Base-by-base conservation (phyloP, 2,797 vertebrate genomes). In the Gymnothorax reevesii region DNA sequence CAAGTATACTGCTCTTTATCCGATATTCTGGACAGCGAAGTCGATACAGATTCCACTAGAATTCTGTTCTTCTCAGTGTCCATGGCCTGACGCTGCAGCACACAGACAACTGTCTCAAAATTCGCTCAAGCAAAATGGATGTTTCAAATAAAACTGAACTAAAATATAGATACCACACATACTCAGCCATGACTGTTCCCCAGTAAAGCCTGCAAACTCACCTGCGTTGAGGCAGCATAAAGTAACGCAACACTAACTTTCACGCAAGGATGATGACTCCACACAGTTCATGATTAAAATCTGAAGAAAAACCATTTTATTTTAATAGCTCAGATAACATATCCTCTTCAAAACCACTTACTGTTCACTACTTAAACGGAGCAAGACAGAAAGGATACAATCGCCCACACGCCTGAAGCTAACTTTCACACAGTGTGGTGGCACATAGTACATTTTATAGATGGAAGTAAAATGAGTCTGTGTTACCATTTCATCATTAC, bases 401-500 rank as follows among this genome's bases (percentile, higher is more conserved):
- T 13, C 54, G 0, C 22, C 80, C 54, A 3, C 52, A 22, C 12
- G 25, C n/a, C 55, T 55, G 60, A 60, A 79, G 27, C 8, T 86
- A 85, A 27, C 0, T 86, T 1, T 33, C 22, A 20, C 57, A 82
- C 17, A 83, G 6, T 57, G 8, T 33, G 3, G 33, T n/a, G 75
- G n/a, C 12, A 27, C 25, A 25, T 54, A 3, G 55, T 42, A 25
- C 2, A 49, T 55, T 55, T 77, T 77, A 12, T 66, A 80, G n/a
- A 22, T 4, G 57, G 15, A 10, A 0, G 20, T 27, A 20, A 82
- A 57, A 22, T 62, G 2, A 57, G 3, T 20, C 22, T 7, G 82
- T 66, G 92, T 95, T 94, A 99, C 98, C 96, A 92, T 96, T 92
- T 89, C 94, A 57, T 95, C 92, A 89, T 97, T 97, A 91, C 98